Evolutionary conservation across 2,888 invertebrate genomes (phyloP), one percentile per base, ranked within the genome.

Genomic region (Leuctra nigra): DNA sequence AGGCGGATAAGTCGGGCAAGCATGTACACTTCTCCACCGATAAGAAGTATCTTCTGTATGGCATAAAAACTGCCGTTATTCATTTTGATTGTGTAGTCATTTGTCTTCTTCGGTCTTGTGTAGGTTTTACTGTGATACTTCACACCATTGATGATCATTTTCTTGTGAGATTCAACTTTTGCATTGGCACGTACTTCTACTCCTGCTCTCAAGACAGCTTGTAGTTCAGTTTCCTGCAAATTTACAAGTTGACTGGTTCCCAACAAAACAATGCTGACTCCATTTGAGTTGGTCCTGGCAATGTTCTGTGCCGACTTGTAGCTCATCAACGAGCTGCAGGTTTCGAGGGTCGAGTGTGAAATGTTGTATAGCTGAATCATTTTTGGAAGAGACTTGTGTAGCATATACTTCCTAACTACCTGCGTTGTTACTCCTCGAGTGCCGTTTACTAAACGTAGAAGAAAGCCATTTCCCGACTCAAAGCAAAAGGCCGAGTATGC

Each of bases 401-500:
- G 13, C 4, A 36, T 14, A 11, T 36, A 36, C 13, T 36, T 36
- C 2, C 13, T 3, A 3, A 36, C 36, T n/a, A 36, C 13, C 13
- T 36, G 36, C 2, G 36, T 36, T 13, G 36, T n/a, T 13, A 36
- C 36, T n/a, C 36, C 36, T n/a, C 36, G 36, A 6, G 36, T 36
- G 4, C 47, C 24, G 14, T 47, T 47, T 16, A 14, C 13, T 35
- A 50, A 14, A n/a, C 25, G 22, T 25, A 29, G 13, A 22, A 50
- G 25, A 18, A 33, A 50, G 13, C 50, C 35, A 14, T 50, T 50
- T 2, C 35, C 25, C 13, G 50, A 29, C 13, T 50, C 50, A 24
- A 14, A 22, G 16, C 16, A 29, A 9, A 48, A 48, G 14, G 48
- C 48, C n/a, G 25, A 29, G 13, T 48, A 16, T 7, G 50, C 14